Conservation (phyloP, 2,797 vertebrate species). For the Psittacula derbiana region DNA sequence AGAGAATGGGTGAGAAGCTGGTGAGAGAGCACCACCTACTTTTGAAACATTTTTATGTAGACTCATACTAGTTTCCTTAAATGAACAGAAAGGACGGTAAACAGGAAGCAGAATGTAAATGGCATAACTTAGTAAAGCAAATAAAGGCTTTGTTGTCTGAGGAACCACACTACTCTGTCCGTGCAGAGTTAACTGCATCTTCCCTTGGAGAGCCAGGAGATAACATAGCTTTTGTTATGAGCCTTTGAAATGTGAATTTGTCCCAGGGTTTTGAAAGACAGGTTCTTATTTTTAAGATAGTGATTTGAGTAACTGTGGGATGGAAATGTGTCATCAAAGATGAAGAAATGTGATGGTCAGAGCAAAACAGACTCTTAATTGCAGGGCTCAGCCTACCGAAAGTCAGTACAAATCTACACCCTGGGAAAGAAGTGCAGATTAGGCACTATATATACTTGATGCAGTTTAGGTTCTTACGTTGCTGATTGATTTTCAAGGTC, state of each 20-base stretch:
- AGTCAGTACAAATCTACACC: not conserved
- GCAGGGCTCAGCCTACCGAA: not conserved
- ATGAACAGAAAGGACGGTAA: not conserved
- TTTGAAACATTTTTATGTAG: not conserved
- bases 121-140: not conserved
- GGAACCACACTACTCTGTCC: not conserved
- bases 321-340: not conserved
- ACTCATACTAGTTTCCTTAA: not conserved
- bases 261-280: not conserved
- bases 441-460: fast-evolving
- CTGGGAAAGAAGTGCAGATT: not conserved
- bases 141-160: not conserved
- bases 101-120: slow-evolving; percentile 16
- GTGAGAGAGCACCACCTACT: slow-evolving; percentile 47
- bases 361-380: not conserved
- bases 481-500: not conserved
- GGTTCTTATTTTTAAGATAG: not conserved
- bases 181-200: not conserved
- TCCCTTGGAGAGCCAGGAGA: not conserved
- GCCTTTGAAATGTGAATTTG: not conserved
- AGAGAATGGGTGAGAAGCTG: not conserved
- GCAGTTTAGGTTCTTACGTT: fast-evolving
- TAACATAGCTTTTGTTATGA: not conserved
- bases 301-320: fast-evolving
- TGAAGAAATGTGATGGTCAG: not conserved